Conservation (phyloP, 2,113 vertebrate genomes). For the Seriola quinqueradiata region DNA sequence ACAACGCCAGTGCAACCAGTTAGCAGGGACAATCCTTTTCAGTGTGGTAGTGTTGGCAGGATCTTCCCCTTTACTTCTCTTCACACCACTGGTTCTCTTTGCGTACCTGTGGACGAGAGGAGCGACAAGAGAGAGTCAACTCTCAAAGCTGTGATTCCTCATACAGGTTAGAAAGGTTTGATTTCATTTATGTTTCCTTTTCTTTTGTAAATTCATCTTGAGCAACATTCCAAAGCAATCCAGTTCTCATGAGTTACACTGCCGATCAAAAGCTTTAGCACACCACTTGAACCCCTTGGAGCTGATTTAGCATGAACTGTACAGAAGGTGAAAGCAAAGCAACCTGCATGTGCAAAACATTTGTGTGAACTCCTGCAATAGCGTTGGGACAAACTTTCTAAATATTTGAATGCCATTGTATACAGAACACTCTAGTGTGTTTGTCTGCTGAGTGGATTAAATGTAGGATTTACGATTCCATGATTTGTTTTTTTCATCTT, state of each 20-base stretch:
- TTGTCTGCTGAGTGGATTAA: no score
- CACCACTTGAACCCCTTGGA: no score
- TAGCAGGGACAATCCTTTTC: slow-evolving; percentile 90
- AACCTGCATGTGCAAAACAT: no score
- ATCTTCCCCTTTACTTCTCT: slow-evolving; percentile 93
- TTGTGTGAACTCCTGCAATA: no score
- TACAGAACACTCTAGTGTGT: no score
- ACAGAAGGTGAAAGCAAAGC: no score
- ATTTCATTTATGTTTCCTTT: no score
- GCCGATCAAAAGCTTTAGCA: no score
- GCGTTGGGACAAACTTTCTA: no score
- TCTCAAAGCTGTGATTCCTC: neutral
- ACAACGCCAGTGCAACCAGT: slow-evolving; percentile 98
- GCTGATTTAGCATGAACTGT: no score
- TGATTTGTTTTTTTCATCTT: neutral
- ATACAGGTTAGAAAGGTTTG: neutral
- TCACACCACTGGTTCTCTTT: slow-evolving; percentile 99
- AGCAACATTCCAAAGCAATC: neutral
- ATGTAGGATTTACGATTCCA: no score
- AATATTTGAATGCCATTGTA: no score
- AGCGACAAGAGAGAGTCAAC: neutral
- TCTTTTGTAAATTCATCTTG: neutral
- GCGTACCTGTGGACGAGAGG: slow-evolving; percentile 89
- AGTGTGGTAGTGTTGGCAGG: slow-evolving; percentile 88
- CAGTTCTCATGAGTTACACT: neutral